Evolutionary conservation across 2,888 invertebrate genomes (phyloP).

Genomic region (Acanthoscelides obtectus): DNA sequence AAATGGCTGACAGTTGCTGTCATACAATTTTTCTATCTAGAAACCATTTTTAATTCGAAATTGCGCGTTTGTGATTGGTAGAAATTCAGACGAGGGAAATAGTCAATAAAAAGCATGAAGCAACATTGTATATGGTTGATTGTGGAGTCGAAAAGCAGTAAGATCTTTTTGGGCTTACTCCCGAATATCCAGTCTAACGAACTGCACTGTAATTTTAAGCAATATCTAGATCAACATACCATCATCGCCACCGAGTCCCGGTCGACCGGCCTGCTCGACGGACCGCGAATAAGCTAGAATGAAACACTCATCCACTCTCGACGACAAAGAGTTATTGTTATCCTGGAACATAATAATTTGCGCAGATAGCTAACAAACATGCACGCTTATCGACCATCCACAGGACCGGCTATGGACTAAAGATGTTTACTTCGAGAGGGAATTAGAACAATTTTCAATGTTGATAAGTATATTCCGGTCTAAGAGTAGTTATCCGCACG

Average conservation of each 20-base stretch:
- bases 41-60: too few relatives aligned
- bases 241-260: too few relatives aligned
- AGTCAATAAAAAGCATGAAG: too few relatives aligned
- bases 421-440: not conserved
- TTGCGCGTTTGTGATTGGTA: too few relatives aligned
- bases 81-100: too few relatives aligned
- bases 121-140: too few relatives aligned
- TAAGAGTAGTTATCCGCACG: too few relatives aligned
- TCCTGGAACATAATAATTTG: not conserved
- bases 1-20: too few relatives aligned
- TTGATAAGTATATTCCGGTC: not conserved
- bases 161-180: too few relatives aligned
- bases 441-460: not conserved
- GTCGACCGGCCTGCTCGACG: not conserved
- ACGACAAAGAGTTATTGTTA: not conserved
- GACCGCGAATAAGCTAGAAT: not conserved
- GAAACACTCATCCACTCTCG: not conserved
- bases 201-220: not conserved
- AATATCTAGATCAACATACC: not conserved
- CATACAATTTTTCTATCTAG: too few relatives aligned
- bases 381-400: not conserved
- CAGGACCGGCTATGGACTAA: not conserved
- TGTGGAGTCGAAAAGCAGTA: too few relatives aligned
- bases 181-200: too few relatives aligned
- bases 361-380: not conserved